Percentiles rank a stretch among this genome's conserved stretches.
Conservation (phyloP, 2,797 vertebrate species). For the Chrysocyon brachyurus region DNA sequence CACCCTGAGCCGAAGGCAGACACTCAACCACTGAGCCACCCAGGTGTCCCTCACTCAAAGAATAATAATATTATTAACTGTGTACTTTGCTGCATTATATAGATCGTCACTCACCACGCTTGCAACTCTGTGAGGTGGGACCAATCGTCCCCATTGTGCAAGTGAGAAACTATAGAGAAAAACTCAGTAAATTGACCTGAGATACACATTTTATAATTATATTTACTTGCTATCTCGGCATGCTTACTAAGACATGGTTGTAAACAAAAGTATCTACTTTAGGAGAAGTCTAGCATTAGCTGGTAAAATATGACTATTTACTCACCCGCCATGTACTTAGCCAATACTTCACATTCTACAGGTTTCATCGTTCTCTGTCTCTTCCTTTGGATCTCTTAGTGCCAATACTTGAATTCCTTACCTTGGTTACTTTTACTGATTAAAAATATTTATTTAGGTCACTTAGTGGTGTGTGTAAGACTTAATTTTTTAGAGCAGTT, state of each 20-base stretch:
- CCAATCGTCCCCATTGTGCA: background rate
- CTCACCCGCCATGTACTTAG: background rate
- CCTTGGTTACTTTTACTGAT: background rate
- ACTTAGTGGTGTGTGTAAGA: background rate
- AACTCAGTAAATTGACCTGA: background rate
- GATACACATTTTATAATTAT: background rate
- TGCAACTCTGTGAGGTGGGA: background rate
- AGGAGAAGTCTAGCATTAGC: background rate
- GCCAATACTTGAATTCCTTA: background rate
- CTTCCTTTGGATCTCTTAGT: background rate
- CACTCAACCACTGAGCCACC: too few relatives aligned
- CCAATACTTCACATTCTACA: background rate
- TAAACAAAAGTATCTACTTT: background rate
- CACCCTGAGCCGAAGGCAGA: too few relatives aligned
- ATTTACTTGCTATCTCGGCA: background rate
- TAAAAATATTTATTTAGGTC: background rate
- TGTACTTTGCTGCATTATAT: background rate
- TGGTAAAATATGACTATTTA: background rate
- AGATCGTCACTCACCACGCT: background rate
- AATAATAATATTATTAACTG: background rate
- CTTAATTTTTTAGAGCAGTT: background rate
- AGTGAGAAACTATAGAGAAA: background rate
- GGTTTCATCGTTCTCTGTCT: background rate
- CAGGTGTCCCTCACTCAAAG: background rate
- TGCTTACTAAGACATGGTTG: background rate